These are phyloP conservation scores for Himalopsyche phryganea DNA, from an alignment of 1,140 invertebrate genomes.

Conservation along the genomic window DNA sequence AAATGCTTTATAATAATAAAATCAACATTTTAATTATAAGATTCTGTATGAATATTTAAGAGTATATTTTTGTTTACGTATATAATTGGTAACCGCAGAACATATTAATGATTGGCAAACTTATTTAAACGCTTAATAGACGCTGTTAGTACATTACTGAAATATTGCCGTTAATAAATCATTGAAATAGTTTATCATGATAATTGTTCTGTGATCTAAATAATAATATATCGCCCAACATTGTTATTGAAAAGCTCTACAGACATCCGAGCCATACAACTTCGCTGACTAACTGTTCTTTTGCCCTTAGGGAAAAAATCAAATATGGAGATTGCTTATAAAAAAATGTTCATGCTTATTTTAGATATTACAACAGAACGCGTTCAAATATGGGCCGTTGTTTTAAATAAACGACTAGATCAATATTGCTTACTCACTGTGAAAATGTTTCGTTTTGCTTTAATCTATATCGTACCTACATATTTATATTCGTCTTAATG, in stretches of 20 bases:
- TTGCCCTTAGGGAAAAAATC: constrained; percentile 20
- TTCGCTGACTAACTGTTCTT: constrained; percentile 12
- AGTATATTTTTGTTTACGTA: too few relatives aligned
- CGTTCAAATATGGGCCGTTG: constrained; percentile 15
- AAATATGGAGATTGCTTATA: constrained; percentile 15
- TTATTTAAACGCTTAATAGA: constrained; percentile 4
- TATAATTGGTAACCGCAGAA: too few relatives aligned
- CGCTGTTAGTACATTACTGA: background rate
- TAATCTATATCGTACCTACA: background rate
- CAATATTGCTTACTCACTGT: constrained; percentile 16
- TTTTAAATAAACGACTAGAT: constrained; percentile 14
- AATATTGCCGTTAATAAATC: constrained; percentile 22
- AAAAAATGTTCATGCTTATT: constrained; percentile 4
- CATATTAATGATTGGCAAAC: background rate
- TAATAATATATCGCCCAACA: constrained; percentile 23
- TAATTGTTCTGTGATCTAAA: constrained; percentile 30
- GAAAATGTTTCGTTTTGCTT: background rate
- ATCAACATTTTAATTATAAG: too few relatives aligned
- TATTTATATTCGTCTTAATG: constrained; percentile 17
- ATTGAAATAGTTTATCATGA: constrained; percentile 26
- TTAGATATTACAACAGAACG: constrained; percentile 1
- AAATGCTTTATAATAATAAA: too few relatives aligned
- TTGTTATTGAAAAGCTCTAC: constrained; percentile 27
- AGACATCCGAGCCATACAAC: constrained; percentile 11
- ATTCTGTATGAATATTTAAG: too few relatives aligned